Evolutionary conservation across 23 tunicate genomes (phyloP), one percentile per base, ranked within the genome.

Genomic region (Oikopleura albicans): DNA sequence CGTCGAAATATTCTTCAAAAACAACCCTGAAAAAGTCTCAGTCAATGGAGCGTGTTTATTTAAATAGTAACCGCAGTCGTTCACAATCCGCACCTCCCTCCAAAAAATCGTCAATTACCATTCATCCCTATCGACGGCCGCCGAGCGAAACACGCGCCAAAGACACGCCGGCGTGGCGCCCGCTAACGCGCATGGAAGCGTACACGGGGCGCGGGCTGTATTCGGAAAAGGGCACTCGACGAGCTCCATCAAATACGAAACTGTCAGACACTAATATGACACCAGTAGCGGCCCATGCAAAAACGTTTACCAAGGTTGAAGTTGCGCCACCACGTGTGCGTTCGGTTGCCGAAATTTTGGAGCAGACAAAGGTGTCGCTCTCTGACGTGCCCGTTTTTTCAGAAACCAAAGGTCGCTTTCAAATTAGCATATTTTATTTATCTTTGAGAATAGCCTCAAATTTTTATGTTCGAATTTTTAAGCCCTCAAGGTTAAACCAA

Each of bases 61-160:
- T 16, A 71, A 71, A 71, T 71, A 12, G 37, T 12, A 71, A 16
- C 2, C 79, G 37, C 4, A 37, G 33, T 2, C 79, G 34, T 16
- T 29, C 79, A 71, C 2, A 16, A 29, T 71, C 79, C 4, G 34
- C 4, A 22, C 59, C 59, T 22, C 35, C 79, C 33, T 16, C 36
- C 31, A 12, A 16, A 29, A 71, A 71, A 29, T 12, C 79, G 33
- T 29, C 27, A 37, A 71, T 71, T 71, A 27, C 33, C 2, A 71
- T 71, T 29, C 34, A 71, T 71, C 79, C 79, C 37, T 71, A 71
- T 71, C 33, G 79, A 71, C 79, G 79, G 2, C 79, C 79, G 79
- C 34, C 34, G 34, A 16, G 4, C 4, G 79, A 16, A 71, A 71
- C 79, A 2, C 27, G 31, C 31, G 37, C 33, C 4, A 22, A 8